Conservation (phyloP, 2,888 invertebrate genomes). For the Heterodera filipjevi region DNA sequence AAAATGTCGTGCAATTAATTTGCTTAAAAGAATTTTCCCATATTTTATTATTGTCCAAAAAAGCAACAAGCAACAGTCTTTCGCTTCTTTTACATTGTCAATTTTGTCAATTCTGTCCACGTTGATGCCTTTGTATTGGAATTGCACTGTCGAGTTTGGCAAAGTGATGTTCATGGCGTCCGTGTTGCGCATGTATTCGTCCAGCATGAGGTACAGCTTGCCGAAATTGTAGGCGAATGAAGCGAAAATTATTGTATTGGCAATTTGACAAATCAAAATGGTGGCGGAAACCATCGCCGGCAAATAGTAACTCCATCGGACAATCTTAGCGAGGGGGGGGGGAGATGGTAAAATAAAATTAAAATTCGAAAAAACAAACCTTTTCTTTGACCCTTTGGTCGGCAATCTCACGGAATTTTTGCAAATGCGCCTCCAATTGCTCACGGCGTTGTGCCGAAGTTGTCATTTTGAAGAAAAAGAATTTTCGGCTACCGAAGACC, state of each 20-base stretch:
- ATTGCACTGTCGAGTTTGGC: constrained; percentile 38
- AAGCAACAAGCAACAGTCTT: background rate
- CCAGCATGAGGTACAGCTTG: constrained; percentile 46
- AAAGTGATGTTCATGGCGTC: constrained; percentile 42
- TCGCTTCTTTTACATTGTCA: constrained; percentile 41
- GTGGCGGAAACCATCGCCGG: constrained; percentile 49
- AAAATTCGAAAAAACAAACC: constrained; percentile 28
- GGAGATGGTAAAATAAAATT: background rate
- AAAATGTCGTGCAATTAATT: constrained; percentile 24
- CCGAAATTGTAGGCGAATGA: constrained; percentile 54
- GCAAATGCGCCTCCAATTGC: constrained; percentile 48
- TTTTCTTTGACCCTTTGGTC: constrained; percentile 47
- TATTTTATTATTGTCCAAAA: background rate
- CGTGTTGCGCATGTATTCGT: constrained; percentile 48
- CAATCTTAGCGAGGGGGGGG: constrained; percentile 44
- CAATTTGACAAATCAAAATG: constrained; percentile 47
- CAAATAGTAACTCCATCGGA: constrained; percentile 44
- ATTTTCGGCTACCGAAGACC: no score
- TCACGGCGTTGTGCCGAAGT: constrained; percentile 49
- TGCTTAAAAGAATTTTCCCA: background rate
- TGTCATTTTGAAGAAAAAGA: constrained; percentile 41
- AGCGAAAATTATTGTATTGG: constrained; percentile 47
- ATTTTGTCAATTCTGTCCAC: constrained; percentile 46
- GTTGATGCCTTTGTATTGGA: constrained; percentile 44
- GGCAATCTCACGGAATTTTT: constrained; percentile 50